Conservation (phyloP, 2,888 invertebrate species). For the Bimastos eiseni region DNA sequence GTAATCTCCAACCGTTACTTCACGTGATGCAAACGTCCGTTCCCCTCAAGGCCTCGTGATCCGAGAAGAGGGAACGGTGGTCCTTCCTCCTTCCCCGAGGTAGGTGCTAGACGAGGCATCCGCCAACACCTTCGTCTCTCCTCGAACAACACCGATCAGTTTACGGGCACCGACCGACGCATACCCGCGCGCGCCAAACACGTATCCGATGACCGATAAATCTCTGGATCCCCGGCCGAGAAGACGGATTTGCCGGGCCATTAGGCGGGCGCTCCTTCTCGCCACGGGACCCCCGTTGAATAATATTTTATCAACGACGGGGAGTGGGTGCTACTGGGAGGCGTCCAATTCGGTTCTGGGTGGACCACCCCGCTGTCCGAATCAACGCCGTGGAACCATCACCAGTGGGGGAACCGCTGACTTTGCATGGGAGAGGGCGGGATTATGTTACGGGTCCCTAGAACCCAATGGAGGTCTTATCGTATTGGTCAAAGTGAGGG, state of each 20-base stretch:
- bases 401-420: background rate
- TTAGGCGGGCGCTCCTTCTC: background rate
- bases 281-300: background rate
- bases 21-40: background rate
- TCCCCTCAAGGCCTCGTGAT: background rate
- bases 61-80: background rate
- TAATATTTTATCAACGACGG: constrained; percentile 13
- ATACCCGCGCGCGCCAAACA: background rate
- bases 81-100: background rate
- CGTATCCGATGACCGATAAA: background rate
- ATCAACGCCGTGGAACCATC: background rate
- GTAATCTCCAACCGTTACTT: background rate
- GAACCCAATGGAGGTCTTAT: background rate
- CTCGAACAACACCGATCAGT: background rate
- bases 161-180: background rate
- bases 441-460: background rate
- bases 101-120: background rate
- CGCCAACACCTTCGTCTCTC: background rate
- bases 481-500: background rate
- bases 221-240: background rate
- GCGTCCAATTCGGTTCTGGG: background rate
- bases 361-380: background rate
- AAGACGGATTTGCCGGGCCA: constrained; percentile 5
- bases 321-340: background rate
- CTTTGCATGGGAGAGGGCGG: background rate